Conservation (phyloP, 2,797 vertebrate genomes). For the Phataginus tricuspis region DNA sequence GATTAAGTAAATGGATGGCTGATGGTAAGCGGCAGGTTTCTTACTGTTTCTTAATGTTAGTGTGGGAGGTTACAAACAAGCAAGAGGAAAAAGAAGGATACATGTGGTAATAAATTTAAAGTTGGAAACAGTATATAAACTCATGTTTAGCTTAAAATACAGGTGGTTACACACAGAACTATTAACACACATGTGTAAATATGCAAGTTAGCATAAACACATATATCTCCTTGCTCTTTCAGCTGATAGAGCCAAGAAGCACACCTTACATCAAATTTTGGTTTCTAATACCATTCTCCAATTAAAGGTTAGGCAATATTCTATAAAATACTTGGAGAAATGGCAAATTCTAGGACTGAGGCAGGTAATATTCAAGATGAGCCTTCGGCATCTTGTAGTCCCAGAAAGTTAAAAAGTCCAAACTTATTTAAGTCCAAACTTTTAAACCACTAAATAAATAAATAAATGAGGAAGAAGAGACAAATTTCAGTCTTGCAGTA, state of each 20-base stretch:
- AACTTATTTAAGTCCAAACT: neutral
- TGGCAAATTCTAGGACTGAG: neutral
- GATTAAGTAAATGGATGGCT: neutral
- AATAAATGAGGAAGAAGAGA: neutral
- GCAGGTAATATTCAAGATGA: neutral
- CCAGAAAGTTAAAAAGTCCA: neutral
- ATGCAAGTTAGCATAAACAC: neutral
- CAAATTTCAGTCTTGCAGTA: neutral
- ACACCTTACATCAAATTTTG: neutral
- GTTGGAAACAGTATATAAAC: neutral
- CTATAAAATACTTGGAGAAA: neutral
- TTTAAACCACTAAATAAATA: neutral
- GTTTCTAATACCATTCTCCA: neutral
- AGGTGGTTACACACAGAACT: neutral
- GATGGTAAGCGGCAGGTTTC: neutral
- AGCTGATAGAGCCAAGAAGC: neutral
- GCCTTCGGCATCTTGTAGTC: neutral
- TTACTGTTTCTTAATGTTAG: neutral
- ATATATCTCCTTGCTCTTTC: neutral
- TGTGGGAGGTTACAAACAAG: neutral
- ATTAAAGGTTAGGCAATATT: neutral
- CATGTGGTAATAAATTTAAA: neutral
- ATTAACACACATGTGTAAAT: neutral
- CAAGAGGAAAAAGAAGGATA: neutral
- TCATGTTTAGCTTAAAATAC: neutral